Conservation (phyloP, 1,140 invertebrate genomes). For the Nylanderia fulva region DNA sequence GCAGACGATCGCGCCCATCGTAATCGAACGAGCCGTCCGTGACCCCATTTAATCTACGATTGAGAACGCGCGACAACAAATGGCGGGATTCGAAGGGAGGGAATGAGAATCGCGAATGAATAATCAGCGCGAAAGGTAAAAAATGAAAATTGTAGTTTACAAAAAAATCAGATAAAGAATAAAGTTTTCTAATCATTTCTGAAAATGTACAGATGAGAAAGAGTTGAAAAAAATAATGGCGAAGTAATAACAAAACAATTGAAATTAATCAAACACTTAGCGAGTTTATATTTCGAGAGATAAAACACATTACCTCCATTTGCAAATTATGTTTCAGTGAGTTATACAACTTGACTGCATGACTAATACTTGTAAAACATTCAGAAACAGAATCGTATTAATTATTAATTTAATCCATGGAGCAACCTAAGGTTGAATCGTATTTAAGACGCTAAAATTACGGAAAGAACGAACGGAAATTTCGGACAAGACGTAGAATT, state of each 20-base stretch:
- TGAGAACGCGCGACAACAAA: constrained; percentile 24
- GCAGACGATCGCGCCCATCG: constrained; percentile 1
- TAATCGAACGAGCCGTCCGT: constrained; percentile 17
- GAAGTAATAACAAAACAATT: constrained; percentile 6
- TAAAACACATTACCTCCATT: constrained; percentile 15
- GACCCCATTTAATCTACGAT: constrained; percentile 14
- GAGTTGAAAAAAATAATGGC: background rate
- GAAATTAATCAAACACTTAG: constrained; percentile 35
- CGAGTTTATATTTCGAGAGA: constrained; percentile 20
- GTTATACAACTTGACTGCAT: background rate
- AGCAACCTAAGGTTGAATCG: constrained; percentile 2
- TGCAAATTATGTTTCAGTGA: constrained; percentile 32
- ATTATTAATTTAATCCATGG: constrained; percentile 33
- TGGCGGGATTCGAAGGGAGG: background rate
- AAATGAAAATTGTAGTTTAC: background rate
- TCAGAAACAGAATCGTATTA: constrained; percentile 43
- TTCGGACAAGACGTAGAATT: constrained; percentile 34
- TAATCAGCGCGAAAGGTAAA: constrained; percentile 8
- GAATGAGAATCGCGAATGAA: constrained; percentile 7
- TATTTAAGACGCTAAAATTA: constrained; percentile 45
- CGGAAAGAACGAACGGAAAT: background rate
- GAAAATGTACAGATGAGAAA: background rate
- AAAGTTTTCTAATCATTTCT: background rate
- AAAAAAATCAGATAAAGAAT: background rate
- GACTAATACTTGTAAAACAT: constrained; percentile 49